A percentile compares a stretch with the other conserved stretches of the same genome.
phyloP scores from a whole-genome alignment of 2,797 vertebrate genomes.

The Helarctos malayanus region DNA sequence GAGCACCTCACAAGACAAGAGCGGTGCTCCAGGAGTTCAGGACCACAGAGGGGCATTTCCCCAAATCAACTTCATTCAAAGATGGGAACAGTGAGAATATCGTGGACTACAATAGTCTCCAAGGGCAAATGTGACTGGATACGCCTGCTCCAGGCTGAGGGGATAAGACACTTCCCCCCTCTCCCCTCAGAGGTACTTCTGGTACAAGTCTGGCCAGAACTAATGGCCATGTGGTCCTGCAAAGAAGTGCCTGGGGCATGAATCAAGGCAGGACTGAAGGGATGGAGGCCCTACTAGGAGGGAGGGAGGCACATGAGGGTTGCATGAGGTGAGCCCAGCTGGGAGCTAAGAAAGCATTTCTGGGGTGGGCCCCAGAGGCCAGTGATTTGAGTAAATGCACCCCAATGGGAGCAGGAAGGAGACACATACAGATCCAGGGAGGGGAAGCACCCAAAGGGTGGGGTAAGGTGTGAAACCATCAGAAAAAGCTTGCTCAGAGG shows the following conservation, averaged over 20 bases:
- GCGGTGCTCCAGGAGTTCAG: neutral
- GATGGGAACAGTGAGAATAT: neutral
- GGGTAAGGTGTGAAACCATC: neutral
- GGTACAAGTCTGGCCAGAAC: neutral
- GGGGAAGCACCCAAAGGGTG: neutral
- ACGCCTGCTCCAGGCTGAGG: neutral
- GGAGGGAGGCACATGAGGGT: neutral
- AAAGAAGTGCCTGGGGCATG: neutral
- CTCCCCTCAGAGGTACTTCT: neutral
- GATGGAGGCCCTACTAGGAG: neutral
- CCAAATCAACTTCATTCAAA: neutral
- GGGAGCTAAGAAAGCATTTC: neutral
- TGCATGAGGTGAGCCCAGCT: neutral
- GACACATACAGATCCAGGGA: neutral
- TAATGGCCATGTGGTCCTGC: neutral
- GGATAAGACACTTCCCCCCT: neutral
- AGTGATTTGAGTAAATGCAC: neutral
- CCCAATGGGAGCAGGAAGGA: neutral
- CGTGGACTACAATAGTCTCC: neutral
- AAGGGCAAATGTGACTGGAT: neutral
- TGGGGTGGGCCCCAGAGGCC: neutral
- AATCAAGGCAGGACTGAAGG: neutral
- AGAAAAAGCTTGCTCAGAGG: neutral
- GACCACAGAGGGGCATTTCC: neutral
- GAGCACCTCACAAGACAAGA: neutral